Base-by-base conservation (phyloP, 2,888 invertebrate species). In the Lasioglossum calceatum region DNA sequence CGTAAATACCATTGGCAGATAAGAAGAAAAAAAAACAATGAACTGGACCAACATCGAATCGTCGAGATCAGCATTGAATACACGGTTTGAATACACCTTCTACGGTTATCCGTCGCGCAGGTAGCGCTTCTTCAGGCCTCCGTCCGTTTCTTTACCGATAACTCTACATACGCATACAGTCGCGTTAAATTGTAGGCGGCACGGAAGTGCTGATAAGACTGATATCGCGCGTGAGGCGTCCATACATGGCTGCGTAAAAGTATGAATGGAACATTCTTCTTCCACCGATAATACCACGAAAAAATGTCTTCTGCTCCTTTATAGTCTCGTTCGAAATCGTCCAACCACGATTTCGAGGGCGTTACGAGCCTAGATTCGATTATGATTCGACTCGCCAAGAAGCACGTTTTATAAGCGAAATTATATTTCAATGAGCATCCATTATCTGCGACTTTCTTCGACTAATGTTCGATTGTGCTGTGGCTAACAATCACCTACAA, bases 251-350 rank as follows among this genome's bases (percentile, higher is more conserved):
- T 44, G 83, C 64, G 85, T 81, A 91, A 92, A 93, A 90, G 84
- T 91, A 89, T 92, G 90, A 93, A 92, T 90, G 90, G 85, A 84
- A 87, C 89, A 88, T 92, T 93, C 85, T 91, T 89, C 86, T 85
- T 87, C 71, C 61, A 42, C 84, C 85, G 90, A 91, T 92, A 90
- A 79, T 81, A 54, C 78, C 79, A 36, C 32, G 74, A 82, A 81
- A 80, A 87, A 85, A 86, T 77, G 67, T 70, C 27, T 39, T 14
- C 27, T 23, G 58, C 61, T 77, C 54, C 77, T 84, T 79, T 89
- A 83, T 47, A 70, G 70, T 61, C 71, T 64, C 71, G 74, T 67
- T 61, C 50, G 79, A 44, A 75, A 81, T 78, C 77, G 61, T 16
- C 14, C 54, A 72, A 32, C 42, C 75, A 32, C 77, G 67, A 77